A percentile compares a stretch with the other conserved stretches of the same genome.
Conservation (phyloP, 92 coral and sea anemone genomes). For the Chrysogorgia sp. region DNA sequence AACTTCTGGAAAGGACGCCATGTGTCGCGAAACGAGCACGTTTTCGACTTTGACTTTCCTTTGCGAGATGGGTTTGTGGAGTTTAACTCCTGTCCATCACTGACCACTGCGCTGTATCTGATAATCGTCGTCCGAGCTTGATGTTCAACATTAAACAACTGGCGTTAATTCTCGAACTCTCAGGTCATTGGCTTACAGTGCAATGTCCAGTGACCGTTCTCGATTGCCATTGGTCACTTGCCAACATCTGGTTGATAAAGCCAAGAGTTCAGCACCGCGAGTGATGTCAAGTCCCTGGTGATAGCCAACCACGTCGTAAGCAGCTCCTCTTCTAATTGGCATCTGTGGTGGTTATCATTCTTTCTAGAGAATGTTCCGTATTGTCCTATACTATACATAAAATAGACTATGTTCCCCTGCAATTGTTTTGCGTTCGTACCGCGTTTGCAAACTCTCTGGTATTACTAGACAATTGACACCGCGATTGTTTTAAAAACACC, state of each 20-base stretch:
- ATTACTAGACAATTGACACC: neutral
- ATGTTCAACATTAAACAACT: conserved; percentile 6
- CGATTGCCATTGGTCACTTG: neutral
- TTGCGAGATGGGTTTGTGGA: neutral
- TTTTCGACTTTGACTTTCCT: neutral
- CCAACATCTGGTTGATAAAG: neutral
- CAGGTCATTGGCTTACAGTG: conserved; percentile 10
- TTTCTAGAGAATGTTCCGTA: no score
- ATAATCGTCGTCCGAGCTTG: conserved; percentile 11
- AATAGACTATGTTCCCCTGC: no score
- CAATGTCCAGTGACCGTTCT: neutral
- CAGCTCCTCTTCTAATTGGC: no score
- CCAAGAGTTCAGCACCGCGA: neutral
- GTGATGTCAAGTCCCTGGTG: conserved; percentile 2
- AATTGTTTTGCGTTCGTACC: no score
- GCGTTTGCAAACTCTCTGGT: no score
- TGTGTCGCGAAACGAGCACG: neutral
- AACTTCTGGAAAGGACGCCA: conserved; percentile 5
- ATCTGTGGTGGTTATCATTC: no score
- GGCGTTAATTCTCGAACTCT: neutral
- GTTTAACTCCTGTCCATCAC: conserved; percentile 14
- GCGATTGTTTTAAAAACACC: neutral
- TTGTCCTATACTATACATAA: no score
- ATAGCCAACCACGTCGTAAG: no score
- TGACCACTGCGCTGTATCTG: conserved; percentile 1